These are phyloP conservation scores for Drosophila nigricruria DNA, from an alignment of 2,888 invertebrate species.

Conservation along the genomic window DNA sequence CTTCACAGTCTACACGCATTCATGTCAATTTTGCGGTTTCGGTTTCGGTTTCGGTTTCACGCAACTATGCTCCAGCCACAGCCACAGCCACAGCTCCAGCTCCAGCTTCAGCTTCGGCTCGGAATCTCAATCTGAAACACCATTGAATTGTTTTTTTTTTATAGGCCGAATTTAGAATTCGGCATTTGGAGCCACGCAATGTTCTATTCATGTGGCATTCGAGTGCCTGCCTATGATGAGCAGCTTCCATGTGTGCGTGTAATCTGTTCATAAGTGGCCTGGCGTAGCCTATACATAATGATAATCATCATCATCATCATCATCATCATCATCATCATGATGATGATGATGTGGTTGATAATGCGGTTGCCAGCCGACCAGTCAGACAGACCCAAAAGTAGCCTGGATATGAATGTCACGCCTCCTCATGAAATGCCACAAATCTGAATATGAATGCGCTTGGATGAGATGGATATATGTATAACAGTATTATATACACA, in stretches of 20 bases:
- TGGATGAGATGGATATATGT: not conserved
- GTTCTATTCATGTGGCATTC: conserved; percentile 28
- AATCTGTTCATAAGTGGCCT: conserved; percentile 75
- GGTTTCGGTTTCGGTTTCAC: conserved; percentile 78
- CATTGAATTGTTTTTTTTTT: conserved; percentile 22
- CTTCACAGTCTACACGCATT: conserved; percentile 79
- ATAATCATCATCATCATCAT: conserved; percentile 23
- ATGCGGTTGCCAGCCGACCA: conserved; percentile 50
- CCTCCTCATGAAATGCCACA: conserved; percentile 31
- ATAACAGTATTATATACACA: not conserved
- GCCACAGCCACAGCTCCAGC: not conserved
- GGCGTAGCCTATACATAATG: conserved; percentile 57
- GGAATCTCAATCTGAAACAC: conserved; percentile 14
- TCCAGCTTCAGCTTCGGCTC: not conserved
- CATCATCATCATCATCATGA: conserved; percentile 22
- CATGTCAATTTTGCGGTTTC: conserved; percentile 80
- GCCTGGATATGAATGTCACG: conserved; percentile 42
- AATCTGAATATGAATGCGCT: not conserved
- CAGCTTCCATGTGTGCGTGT: conserved; percentile 29
- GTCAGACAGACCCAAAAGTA: conserved; percentile 1
- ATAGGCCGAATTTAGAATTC: conserved; percentile 19
- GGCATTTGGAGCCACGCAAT: conserved; percentile 30
- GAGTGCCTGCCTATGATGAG: conserved; percentile 36
- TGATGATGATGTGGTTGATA: conserved; percentile 32
- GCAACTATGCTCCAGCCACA: conserved; percentile 50